Percentiles rank a stretch among this genome's conserved stretches.
Evolutionary conservation across 2,888 invertebrate genomes (phyloP).

Genomic region (Pantelozetes paolii): DNA sequence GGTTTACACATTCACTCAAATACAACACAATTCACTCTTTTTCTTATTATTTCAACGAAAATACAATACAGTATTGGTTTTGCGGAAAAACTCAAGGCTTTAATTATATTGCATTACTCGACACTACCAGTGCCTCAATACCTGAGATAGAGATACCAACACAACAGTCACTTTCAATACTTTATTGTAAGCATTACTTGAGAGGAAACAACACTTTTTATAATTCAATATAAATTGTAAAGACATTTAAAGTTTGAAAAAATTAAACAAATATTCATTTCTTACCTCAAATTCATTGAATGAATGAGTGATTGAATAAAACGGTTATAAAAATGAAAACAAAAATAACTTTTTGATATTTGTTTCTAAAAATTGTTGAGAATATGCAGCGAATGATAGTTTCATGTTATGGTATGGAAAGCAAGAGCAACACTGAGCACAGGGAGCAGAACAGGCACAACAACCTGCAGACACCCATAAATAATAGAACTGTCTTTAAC

Average conservation of each 20-base stretch:
- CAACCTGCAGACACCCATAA: constrained; percentile 37
- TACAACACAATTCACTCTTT: constrained; percentile 3
- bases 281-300: background rate
- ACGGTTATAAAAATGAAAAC: background rate
- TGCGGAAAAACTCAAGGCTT: constrained; percentile 31
- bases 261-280: background rate
- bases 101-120: constrained; percentile 34
- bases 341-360: background rate
- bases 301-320: background rate
- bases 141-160: background rate
- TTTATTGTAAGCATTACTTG: background rate
- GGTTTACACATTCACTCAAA: background rate
- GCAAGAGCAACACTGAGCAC: constrained; percentile 23
- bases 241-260: constrained; percentile 9
- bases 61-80: background rate
- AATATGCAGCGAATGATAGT: constrained; percentile 1
- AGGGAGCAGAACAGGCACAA: constrained; percentile 21
- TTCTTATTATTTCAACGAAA: background rate
- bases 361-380: background rate
- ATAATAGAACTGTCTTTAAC: constrained; percentile 31
- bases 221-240: too few relatives aligned
- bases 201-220: background rate
- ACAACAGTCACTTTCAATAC: background rate
- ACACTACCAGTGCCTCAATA: background rate
- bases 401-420: background rate